Evolutionary conservation across 2,888 invertebrate genomes (phyloP), one percentile per base, ranked within the genome.

Genomic region (Stratiomys singularior): DNA sequence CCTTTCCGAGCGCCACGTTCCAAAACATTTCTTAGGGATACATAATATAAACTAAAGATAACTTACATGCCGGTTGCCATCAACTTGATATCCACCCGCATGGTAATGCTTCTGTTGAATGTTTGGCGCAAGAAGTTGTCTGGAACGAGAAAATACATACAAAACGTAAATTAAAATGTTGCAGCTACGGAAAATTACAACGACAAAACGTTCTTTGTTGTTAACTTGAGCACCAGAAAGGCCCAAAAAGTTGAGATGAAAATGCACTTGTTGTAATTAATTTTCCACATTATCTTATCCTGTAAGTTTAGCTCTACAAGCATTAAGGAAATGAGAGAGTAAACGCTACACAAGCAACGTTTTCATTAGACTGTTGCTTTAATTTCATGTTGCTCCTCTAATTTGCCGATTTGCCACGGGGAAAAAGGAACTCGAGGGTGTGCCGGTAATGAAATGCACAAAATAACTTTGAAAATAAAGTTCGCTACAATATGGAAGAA

Each of bases 71-170:
- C 87, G 84, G 81, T 86, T 86, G 81, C 87, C 87, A 83, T 87
- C 87, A 81, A 87, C 86, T 76, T 85, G 94, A 81, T 94, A 95
- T 84, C 95, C 95, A 86, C 93, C 94, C 80, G 92, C 91, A 85
- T 96, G 91, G 88, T 93, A 96, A 88, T 96, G 96, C 85, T 94
- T 96, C 89, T 96, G 96, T 88, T 94, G 92, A 86, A 96, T 91
- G 88, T 96, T 96, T 80, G 96, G 96, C 86, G 96, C 96, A 88
- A 96, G 92, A 86, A 96, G 92, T 94, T 96, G 95, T 87, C 96
- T 96, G 92, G 67, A 91, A 91, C 30, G 13, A 44, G 44, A 66
- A 44, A 23, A 1, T 37, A 37, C 13, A 66, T 37, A n/a, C 30
- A 18, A 52, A 18, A 13, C 4, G 15, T 4, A n/a, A 18, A 9